Percentiles rank a stretch among this genome's conserved stretches.
Conservation (phyloP, 2,888 invertebrate species). For the Drosophila robusta region DNA sequence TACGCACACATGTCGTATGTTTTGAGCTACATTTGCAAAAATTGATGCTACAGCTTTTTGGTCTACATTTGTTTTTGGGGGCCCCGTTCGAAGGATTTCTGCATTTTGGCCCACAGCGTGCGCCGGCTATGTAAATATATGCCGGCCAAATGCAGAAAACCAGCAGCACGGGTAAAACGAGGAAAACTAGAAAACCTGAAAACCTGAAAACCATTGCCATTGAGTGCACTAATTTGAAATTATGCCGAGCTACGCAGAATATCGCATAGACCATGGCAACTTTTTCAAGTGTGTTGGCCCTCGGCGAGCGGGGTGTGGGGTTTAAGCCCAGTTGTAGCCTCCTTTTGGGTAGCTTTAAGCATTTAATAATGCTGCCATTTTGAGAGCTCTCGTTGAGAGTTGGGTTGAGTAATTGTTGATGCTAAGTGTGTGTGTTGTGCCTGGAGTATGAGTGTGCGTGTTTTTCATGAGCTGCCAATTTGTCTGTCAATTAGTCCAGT, state of each 20-base stretch:
- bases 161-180: constrained; percentile 45
- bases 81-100: constrained; percentile 49
- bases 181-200: constrained; percentile 43
- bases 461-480: constrained; percentile 21
- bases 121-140: constrained; percentile 50
- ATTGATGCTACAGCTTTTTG: constrained; percentile 60
- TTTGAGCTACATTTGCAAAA: constrained; percentile 69
- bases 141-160: constrained; percentile 39
- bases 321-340: constrained; percentile 1
- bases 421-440: constrained; percentile 4
- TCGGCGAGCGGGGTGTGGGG: not conserved
- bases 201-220: constrained; percentile 64
- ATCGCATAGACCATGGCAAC: constrained; percentile 44
- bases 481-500: constrained; percentile 18
- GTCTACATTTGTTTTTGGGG: constrained; percentile 26
- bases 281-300: constrained; percentile 39
- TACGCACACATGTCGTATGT: not conserved
- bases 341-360: constrained; percentile 34
- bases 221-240: constrained; percentile 78
- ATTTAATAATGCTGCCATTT: constrained; percentile 43
- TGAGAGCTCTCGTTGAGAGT: constrained; percentile 19
- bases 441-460: not conserved
- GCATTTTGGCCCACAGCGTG: constrained; percentile 42
- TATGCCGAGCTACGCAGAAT: constrained; percentile 63
- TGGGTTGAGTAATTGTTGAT: constrained; percentile 24